Evolutionary conservation across 2,888 invertebrate species (phyloP).

Genomic region (Leucozona laternaria): DNA sequence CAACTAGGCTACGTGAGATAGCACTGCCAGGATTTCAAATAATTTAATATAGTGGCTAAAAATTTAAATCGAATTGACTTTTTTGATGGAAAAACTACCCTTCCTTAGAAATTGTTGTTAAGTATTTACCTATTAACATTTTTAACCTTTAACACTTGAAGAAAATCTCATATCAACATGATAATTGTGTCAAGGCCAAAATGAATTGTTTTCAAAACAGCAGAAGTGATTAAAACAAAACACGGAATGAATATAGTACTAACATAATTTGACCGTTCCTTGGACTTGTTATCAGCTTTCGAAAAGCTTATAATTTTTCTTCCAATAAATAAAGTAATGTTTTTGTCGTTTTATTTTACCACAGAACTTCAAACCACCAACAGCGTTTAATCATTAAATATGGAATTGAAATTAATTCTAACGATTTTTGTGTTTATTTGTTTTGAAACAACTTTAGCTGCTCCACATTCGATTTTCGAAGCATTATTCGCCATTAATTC

Average conservation of each 20-base stretch:
- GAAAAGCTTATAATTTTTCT: neutral
- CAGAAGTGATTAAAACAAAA: slow-evolving; percentile 29
- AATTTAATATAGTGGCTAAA: too few relatives aligned
- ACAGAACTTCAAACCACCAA: neutral
- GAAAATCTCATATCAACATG: neutral
- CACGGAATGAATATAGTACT: neutral
- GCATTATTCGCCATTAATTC: slow-evolving; percentile 34
- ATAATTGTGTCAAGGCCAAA: slow-evolving; percentile 21
- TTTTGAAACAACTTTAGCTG: neutral
- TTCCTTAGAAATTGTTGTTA: too few relatives aligned
- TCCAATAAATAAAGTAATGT: slow-evolving; percentile 40
- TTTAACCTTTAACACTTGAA: neutral
- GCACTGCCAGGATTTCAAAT: too few relatives aligned
- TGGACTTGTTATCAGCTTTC: slow-evolving; percentile 43
- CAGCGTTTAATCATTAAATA: neutral
- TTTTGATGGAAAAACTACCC: too few relatives aligned
- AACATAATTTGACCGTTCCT: slow-evolving; percentile 10
- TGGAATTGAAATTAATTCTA: neutral
- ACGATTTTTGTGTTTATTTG: neutral
- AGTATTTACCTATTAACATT: too few relatives aligned
- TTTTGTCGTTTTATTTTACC: neutral
- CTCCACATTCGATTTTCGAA: slow-evolving; percentile 33
- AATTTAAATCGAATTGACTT: too few relatives aligned
- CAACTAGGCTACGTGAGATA: too few relatives aligned
- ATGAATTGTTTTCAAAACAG: neutral